Conservation (phyloP, 1,140 invertebrate genomes). For the Lucilia sericata region DNA sequence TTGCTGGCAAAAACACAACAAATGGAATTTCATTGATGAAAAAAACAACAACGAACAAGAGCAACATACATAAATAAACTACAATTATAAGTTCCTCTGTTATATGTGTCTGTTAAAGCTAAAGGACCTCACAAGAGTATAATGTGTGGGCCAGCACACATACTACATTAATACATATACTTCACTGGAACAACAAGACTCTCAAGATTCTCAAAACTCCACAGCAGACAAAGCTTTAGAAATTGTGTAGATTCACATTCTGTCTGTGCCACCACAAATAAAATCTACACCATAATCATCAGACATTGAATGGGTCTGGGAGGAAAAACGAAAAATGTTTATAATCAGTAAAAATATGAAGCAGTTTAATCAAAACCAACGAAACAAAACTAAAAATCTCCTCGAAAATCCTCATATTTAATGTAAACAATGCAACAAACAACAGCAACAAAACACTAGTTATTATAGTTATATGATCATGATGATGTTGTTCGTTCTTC, state of each 20-base stretch:
- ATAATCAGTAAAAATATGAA: constrained; percentile 4
- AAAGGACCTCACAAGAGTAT: constrained; percentile 15
- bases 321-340: not conserved
- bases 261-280: not conserved
- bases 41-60: not conserved
- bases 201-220: no score
- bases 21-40: constrained; percentile 1
- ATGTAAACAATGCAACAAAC: not conserved
- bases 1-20: not conserved
- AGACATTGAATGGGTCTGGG: not conserved
- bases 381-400: not conserved
- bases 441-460: not conserved
- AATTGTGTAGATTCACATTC: not conserved
- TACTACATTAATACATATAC: not conserved
- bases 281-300: not conserved
- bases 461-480: not conserved
- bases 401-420: not conserved
- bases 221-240: not conserved
- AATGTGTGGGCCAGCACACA: not conserved
- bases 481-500: not conserved
- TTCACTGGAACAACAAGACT: not conserved
- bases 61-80: not conserved
- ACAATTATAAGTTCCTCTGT: not conserved
- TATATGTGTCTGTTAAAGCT: not conserved
- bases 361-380: not conserved